Evolutionary conservation across 2,797 vertebrate species (phyloP), one percentile per base, ranked within the genome.

Genomic region (Stomatorhinus walkeri): DNA sequence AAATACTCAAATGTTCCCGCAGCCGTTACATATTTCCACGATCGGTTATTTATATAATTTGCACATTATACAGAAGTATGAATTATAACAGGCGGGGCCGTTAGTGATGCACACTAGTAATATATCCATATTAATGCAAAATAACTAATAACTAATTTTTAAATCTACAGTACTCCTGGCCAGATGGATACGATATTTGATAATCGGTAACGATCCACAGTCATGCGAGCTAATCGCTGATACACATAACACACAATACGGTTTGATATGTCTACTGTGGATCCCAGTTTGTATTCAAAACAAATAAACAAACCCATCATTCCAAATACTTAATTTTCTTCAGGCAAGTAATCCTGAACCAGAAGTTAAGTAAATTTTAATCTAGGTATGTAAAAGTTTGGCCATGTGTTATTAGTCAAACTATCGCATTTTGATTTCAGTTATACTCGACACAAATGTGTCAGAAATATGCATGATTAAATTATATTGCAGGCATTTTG

Each of bases 81-180:
- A 19, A 81, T 81, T 46, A 81, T 81, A 46, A n/a, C 76, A 76
- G 32, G 40, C 76, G 76, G 14, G 36, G 76, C 40, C 40, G 40
- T 46, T 81, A 81, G 76, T 46, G 76, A 46, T 46, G 7, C 76
- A 46, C 40, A 81, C 46, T 46, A 43, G 19, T 43, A 81, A 81
- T 46, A 43, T 9, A 81, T 81, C 40, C 76, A 81, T 43, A 81
- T 81, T n/a, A 10, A 81, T 81, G 76, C 76, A 81, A 81, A 81
- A 81, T 81, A 81, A 43, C 19, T 46, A 81, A 81, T 81, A 81
- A 43, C 19, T 46, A 9, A n/a, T 81, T 81, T 81, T n/a, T 43
- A 46, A 9, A 81, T 46, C 7, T 46, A 46, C 76, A 81, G 19
- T 22, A 81, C 19, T 46, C 76, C 36, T 43, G n/a, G 19, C 40